These are phyloP conservation scores for Stomorhina lunata DNA, from an alignment of 2,888 invertebrate genomes.

Conservation along the genomic window DNA sequence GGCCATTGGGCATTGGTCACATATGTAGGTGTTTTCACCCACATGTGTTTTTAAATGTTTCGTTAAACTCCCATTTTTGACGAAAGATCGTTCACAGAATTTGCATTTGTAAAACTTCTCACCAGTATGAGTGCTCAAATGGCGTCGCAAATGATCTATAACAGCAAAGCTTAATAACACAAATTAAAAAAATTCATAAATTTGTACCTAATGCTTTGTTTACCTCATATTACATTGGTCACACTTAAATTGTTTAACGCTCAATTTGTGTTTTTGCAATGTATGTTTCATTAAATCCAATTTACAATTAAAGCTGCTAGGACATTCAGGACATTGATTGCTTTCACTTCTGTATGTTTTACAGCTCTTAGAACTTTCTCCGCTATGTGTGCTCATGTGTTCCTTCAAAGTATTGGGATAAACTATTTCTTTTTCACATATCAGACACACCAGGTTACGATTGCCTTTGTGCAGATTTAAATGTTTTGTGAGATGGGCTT, in stretches of 20 bases:
- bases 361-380: constrained; percentile 82
- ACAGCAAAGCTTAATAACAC: constrained; percentile 81
- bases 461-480: constrained; percentile 63
- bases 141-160: constrained; percentile 82
- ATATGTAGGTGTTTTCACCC: constrained; percentile 82
- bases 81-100: constrained; percentile 81
- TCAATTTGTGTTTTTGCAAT: constrained; percentile 84
- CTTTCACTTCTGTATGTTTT: constrained; percentile 81
- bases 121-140: constrained; percentile 82
- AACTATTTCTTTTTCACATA: constrained; percentile 65
- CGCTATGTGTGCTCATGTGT: constrained; percentile 81
- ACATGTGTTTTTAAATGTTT: constrained; percentile 81
- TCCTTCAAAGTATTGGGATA: constrained; percentile 80
- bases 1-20: constrained; percentile 70
- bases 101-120: constrained; percentile 80
- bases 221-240: constrained; percentile 73
- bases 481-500: constrained; percentile 81
- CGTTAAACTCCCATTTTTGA: constrained; percentile 76
- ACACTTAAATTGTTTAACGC: constrained; percentile 77
- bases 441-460: constrained; percentile 61
- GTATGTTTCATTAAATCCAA: constrained; percentile 81
- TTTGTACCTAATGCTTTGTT: constrained; percentile 1
- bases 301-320: constrained; percentile 82
- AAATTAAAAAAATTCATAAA: not conserved
- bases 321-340: constrained; percentile 82